These are phyloP conservation scores for Itoplectis maculator DNA, from an alignment of 2,888 invertebrate genomes.

Conservation along the genomic window DNA sequence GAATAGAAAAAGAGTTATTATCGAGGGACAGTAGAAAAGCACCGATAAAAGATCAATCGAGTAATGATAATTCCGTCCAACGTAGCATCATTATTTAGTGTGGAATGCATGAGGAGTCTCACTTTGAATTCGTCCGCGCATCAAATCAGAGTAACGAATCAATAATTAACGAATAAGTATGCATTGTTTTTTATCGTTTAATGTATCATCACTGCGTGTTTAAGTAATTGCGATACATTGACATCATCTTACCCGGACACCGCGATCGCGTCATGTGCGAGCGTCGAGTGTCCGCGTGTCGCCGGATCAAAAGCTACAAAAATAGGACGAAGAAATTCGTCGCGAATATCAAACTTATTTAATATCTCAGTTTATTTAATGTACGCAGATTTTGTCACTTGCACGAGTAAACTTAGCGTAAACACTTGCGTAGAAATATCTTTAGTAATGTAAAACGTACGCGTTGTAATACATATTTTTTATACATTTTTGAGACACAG, in stretches of 20 bases:
- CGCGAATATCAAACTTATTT: conserved; percentile 62
- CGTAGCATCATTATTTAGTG: conserved; percentile 19
- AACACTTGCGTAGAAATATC: conserved; percentile 36
- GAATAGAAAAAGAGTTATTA: not conserved
- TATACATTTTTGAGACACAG: conserved; percentile 28
- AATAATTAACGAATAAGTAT: conserved; percentile 25
- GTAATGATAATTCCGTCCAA: too few relatives aligned
- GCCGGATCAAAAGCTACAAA: not conserved
- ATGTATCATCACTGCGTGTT: conserved; percentile 30
- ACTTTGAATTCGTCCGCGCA: conserved; percentile 46
- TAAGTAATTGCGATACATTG: not conserved
- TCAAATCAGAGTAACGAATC: conserved; percentile 50
- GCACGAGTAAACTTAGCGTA: conserved; percentile 53
- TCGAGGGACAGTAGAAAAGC: not conserved
- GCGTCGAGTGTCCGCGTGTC: too few relatives aligned
- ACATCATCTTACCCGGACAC: too few relatives aligned
- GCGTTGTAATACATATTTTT: conserved; percentile 15
- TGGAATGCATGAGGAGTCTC: conserved; percentile 56
- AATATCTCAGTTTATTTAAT: conserved; percentile 53
- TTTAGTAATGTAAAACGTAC: not conserved
- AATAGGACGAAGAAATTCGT: conserved; percentile 50
- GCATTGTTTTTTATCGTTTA: conserved; percentile 19
- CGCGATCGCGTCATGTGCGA: too few relatives aligned
- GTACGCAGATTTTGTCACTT: conserved; percentile 22
- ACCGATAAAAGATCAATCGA: not conserved